These are phyloP conservation scores for Pampusana beccarii DNA, from an alignment of 2,113 vertebrate genomes.

Conservation along the genomic window DNA sequence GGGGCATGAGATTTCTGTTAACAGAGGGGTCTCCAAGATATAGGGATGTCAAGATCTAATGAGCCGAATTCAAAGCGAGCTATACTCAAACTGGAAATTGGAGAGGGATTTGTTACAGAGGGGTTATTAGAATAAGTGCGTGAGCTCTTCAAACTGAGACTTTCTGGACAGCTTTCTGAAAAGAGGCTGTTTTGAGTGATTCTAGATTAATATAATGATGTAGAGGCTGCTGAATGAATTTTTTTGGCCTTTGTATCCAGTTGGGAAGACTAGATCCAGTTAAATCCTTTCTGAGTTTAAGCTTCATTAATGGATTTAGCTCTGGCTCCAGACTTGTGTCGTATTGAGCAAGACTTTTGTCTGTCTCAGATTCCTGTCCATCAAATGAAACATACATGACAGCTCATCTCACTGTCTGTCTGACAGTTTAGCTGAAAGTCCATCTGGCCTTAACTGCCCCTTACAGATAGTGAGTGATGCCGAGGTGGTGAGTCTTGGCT, in stretches of 20 bases:
- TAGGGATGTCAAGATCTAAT: background rate
- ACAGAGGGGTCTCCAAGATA: background rate
- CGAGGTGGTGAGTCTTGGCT: background rate
- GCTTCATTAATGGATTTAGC: background rate
- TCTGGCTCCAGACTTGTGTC: background rate
- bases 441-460: background rate
- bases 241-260: background rate
- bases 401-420: background rate
- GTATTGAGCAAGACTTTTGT: background rate
- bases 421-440: background rate
- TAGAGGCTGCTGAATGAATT: background rate
- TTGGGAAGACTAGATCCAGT: background rate
- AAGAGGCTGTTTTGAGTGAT: background rate
- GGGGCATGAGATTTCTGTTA: rapidly evolving
- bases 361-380: background rate
- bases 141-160: background rate
- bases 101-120: background rate
- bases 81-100: background rate
- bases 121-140: background rate
- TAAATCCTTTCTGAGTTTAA: background rate
- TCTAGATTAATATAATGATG: background rate
- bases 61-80: background rate
- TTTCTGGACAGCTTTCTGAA: background rate
- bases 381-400: background rate
- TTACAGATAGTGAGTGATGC: background rate